These are phyloP conservation scores for Drosophila neonasuta DNA, from an alignment of 2,888 invertebrate genomes.

Conservation along the genomic window DNA sequence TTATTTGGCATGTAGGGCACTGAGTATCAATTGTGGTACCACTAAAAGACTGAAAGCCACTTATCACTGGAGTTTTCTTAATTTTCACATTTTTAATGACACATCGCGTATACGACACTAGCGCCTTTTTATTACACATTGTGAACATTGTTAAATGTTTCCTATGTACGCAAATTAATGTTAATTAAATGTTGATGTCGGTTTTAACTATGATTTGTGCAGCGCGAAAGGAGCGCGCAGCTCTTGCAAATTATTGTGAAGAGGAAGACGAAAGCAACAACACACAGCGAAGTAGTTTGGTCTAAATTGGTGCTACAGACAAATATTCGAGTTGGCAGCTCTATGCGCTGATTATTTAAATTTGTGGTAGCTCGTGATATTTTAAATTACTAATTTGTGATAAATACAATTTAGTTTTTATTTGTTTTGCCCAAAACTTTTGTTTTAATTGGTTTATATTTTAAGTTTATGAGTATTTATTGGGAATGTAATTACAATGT, in stretches of 20 bases:
- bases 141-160: constrained; percentile 10
- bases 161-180: constrained; percentile 9
- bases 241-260: constrained; percentile 65
- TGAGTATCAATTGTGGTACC: constrained; percentile 72
- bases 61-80: constrained; percentile 68
- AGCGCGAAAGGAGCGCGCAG: constrained; percentile 65
- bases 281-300: constrained; percentile 42
- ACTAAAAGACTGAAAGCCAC: constrained; percentile 64
- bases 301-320: constrained; percentile 8
- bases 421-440: too few species aligned
- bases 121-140: constrained; percentile 28
- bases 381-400: too few species aligned
- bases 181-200: constrained; percentile 29
- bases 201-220: constrained; percentile 48
- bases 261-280: constrained; percentile 65
- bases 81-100: constrained; percentile 41
- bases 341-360: background rate
- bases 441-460: background rate
- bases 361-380: too few species aligned
- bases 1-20: constrained; percentile 65
- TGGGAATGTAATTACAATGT: too few species aligned
- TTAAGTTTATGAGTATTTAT: too few species aligned
- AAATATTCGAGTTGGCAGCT: constrained; percentile 30
- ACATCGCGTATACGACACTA: constrained; percentile 23
- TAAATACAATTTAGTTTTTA: background rate